Evolutionary conservation across 2,888 invertebrate species (phyloP).

Genomic region (Acleris laterana): DNA sequence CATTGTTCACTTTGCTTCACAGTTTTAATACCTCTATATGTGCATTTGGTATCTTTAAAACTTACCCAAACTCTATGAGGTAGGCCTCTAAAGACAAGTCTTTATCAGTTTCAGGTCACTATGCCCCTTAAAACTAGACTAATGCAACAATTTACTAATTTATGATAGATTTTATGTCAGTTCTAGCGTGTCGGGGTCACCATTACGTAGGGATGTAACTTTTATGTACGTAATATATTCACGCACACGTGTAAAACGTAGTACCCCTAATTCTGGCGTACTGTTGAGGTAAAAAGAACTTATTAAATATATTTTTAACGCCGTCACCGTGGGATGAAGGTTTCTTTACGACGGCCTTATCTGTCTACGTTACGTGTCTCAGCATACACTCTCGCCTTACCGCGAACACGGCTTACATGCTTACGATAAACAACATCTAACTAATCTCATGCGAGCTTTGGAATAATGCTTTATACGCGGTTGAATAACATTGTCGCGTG

Average conservation of each 20-base stretch:
- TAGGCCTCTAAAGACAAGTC: too few species aligned
- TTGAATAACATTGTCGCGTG: slow-evolving; percentile 25
- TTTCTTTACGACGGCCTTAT: slow-evolving; percentile 30
- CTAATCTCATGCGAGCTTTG: slow-evolving; percentile 32
- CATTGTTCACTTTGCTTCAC: too few species aligned
- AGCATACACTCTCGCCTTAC: slow-evolving; percentile 25
- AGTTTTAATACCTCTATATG: too few species aligned
- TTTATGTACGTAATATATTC: too few species aligned
- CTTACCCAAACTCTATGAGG: too few species aligned
- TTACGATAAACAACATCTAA: slow-evolving; percentile 35
- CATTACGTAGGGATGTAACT: too few species aligned
- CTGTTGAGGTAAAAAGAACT: slow-evolving; percentile 13
- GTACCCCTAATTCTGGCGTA: neutral
- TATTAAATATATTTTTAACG: slow-evolving; percentile 21
- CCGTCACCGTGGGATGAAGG: slow-evolving; percentile 9
- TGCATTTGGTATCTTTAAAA: too few species aligned
- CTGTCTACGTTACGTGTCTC: slow-evolving; percentile 31
- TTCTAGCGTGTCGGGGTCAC: too few species aligned
- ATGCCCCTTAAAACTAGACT: too few species aligned
- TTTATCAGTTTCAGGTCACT: too few species aligned
- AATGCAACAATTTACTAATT: too few species aligned
- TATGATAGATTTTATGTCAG: too few species aligned
- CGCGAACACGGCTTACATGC: slow-evolving; percentile 24
- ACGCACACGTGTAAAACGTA: neutral
- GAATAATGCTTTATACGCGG: slow-evolving; percentile 31